phyloP scores from a whole-genome alignment of 2,113 vertebrate species.

The Dasyprocta punctata region DNA sequence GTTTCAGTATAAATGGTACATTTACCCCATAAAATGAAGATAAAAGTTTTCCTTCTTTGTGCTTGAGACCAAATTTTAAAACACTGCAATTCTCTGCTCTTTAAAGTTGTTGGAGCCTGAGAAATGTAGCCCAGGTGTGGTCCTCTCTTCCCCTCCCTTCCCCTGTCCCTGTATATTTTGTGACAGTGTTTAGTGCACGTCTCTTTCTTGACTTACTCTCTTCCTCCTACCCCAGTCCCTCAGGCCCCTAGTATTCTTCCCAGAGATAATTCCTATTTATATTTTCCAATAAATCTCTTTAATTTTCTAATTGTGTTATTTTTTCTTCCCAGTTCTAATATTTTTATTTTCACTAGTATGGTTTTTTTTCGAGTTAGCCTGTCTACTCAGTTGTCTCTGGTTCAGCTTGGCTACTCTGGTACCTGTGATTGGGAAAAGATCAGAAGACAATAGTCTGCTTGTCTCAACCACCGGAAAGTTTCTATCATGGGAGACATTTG shows the following conservation, averaged over 20 bases:
- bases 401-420: neutral
- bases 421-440: neutral
- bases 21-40: neutral
- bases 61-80: neutral
- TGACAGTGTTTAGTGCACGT: neutral
- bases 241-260: neutral
- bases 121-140: neutral
- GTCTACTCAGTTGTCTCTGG: neutral
- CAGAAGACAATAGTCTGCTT: neutral
- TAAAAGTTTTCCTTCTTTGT: neutral
- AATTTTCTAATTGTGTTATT: neutral
- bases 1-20: neutral
- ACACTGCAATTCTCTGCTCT: neutral
- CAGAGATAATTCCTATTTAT: neutral
- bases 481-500: neutral
- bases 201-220: too few relatives aligned
- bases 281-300: neutral
- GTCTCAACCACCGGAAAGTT: neutral
- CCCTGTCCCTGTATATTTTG: neutral
- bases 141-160: too few relatives aligned
- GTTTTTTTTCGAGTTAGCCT: neutral
- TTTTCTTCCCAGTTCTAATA: neutral
- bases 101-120: neutral
- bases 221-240: neutral
- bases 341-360: neutral